These are phyloP conservation scores for Rhagonycha lutea DNA, from an alignment of 2,888 invertebrate species.

Conservation along the genomic window DNA sequence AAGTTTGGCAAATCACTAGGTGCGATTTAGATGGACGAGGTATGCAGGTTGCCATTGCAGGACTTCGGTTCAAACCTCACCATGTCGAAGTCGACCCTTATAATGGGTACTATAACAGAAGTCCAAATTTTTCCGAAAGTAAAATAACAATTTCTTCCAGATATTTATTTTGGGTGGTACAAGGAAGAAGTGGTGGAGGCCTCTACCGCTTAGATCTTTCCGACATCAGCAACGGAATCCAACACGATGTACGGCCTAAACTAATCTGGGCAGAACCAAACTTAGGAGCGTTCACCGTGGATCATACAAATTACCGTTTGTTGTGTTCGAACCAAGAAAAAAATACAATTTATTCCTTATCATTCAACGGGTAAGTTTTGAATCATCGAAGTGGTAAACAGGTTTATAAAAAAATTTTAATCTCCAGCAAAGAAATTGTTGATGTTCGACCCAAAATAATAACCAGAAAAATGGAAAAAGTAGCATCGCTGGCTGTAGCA, in stretches of 20 bases:
- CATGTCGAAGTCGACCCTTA: slow-evolving; percentile 90
- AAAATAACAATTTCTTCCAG: slow-evolving; percentile 51
- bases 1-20: slow-evolving; percentile 74
- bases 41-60: slow-evolving; percentile 71
- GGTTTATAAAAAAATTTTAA: neutral
- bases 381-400: neutral
- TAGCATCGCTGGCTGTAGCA: slow-evolving; percentile 75
- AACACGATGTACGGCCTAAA: slow-evolving; percentile 69
- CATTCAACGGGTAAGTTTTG: slow-evolving; percentile 74
- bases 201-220: slow-evolving; percentile 78
- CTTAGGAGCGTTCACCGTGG: slow-evolving; percentile 82
- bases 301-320: slow-evolving; percentile 79
- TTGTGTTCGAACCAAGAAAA: slow-evolving; percentile 74
- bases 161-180: slow-evolving; percentile 79
- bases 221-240: slow-evolving; percentile 75
- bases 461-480: slow-evolving; percentile 73
- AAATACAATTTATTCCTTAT: slow-evolving; percentile 80
- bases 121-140: neutral
- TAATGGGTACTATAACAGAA: slow-evolving; percentile 72
- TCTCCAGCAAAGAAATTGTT: slow-evolving; percentile 65
- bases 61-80: slow-evolving; percentile 70
- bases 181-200: slow-evolving; percentile 64
- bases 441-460: slow-evolving; percentile 77
- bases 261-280: slow-evolving; percentile 67
- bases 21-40: slow-evolving; percentile 76